Conservation (phyloP, 2,113 vertebrate genomes). For the Heptranchias perlo region DNA sequence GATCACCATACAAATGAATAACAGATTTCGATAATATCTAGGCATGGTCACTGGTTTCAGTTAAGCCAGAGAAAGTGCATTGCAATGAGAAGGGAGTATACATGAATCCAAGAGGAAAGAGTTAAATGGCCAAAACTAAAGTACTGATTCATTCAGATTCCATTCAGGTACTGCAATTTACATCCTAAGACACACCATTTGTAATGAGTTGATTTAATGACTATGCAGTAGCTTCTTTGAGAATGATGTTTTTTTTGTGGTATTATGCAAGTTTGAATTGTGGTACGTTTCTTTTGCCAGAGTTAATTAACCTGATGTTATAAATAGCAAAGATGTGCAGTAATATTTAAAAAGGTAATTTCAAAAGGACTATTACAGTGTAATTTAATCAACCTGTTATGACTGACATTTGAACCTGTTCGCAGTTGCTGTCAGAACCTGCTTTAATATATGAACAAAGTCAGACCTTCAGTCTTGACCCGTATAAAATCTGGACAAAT, state of each 20-base stretch:
- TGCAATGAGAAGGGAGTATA: background rate
- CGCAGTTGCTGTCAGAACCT: background rate
- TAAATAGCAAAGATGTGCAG: background rate
- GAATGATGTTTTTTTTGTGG: background rate
- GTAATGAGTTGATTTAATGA: background rate
- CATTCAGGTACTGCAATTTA: background rate
- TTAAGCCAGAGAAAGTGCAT: background rate
- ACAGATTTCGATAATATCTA: background rate
- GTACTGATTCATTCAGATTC: background rate
- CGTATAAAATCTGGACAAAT: background rate
- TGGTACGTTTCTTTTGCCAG: background rate
- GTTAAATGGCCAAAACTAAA: background rate
- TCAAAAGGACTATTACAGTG: background rate
- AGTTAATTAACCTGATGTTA: slow-evolving; percentile 21
- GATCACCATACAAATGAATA: background rate
- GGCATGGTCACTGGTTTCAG: background rate
- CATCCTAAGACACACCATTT: background rate
- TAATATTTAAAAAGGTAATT: slow-evolving; percentile 14
- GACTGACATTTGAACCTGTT: background rate
- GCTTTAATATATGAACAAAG: background rate
- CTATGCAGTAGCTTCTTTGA: background rate
- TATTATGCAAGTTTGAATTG: background rate
- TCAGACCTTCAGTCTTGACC: background rate
- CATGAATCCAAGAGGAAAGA: background rate
- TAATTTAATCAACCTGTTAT: background rate